These are phyloP conservation scores for Aix galericulata DNA, from an alignment of 2,113 vertebrate species.

Conservation along the genomic window DNA sequence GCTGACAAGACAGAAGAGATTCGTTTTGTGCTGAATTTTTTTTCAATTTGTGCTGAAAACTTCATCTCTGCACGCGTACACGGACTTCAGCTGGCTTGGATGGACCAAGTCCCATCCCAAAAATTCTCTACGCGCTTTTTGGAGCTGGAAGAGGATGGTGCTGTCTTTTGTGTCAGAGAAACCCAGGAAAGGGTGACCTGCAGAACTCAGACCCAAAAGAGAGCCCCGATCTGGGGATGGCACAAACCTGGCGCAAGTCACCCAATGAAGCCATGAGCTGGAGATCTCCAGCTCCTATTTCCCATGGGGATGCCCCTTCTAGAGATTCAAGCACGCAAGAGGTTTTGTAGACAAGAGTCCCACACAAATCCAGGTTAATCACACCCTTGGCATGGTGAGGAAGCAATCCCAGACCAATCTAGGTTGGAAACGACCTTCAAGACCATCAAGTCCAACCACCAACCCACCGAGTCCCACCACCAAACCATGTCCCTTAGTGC, in stretches of 20 bases:
- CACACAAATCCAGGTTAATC: not conserved
- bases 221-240: not conserved
- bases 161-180: not conserved
- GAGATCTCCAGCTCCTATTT: not conserved
- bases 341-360: not conserved
- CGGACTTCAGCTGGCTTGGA: not conserved
- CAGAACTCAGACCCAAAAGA: too few relatives aligned
- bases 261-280: not conserved
- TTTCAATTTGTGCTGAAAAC: not conserved
- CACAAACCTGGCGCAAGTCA: not conserved
- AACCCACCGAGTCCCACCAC: not conserved
- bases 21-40: not conserved
- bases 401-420: not conserved
- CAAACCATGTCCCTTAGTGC: not conserved
- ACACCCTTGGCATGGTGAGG: not conserved
- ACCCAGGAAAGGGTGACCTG: not conserved
- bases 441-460: not conserved
- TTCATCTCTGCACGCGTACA: not conserved
- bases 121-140: not conserved
- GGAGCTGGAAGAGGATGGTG: not conserved
- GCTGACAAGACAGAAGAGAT: not conserved
- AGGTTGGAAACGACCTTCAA: not conserved
- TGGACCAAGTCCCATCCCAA: not conserved
- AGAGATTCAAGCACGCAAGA: not conserved
- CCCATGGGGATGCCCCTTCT: not conserved